Evolutionary conservation across 2,113 vertebrate species (phyloP), one percentile per base, ranked within the genome.

Genomic region (Tachycineta bicolor): DNA sequence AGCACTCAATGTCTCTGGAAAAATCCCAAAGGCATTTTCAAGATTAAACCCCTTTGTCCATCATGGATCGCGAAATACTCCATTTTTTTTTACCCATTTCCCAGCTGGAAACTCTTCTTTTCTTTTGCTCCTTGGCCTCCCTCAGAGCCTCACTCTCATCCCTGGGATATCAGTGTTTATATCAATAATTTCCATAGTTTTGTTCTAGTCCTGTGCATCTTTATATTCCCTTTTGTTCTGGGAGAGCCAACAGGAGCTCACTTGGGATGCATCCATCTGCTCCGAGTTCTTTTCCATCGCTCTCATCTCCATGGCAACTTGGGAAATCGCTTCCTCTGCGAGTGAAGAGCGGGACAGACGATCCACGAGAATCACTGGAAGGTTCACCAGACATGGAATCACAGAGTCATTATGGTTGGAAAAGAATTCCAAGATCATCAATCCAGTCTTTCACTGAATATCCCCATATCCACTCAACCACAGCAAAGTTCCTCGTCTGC

Each of bases 261-360:
- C 44, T 74, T 63, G 64, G 52, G 86, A 50, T 50, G 55, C 68
- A 52, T 59, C 86, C 93, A 80, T 86, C 78, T 89, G 83, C 87
- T 92, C 74, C 0, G 0, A 68, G 65, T 14, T 58, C 43, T 83
- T 74, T 68, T 43, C 46, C 46, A 67, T 46, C 2, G 10, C 64
- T 87, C 62, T 52, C 75, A 90, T 89, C 78, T 91, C 93, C 83
- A 89, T 71, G 75, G 95, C 11, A 95, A 93, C 91, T 50, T 56
- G 59, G 78, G 86, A 69, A 93, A 53, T 67, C 0, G 0, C 11
- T 37, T 46, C 49, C 37, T 44, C 24, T 71, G n/a, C 0, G 0
- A 55, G 47, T 2, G 52, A 75, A 31, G 62, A 64, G 73, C 31
- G 7, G 75, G 90, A 28, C 31, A 29, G 74, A 31, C 23, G 58